Evolutionary conservation across 2,888 invertebrate species (phyloP).

Genomic region (Papilio gigon): DNA sequence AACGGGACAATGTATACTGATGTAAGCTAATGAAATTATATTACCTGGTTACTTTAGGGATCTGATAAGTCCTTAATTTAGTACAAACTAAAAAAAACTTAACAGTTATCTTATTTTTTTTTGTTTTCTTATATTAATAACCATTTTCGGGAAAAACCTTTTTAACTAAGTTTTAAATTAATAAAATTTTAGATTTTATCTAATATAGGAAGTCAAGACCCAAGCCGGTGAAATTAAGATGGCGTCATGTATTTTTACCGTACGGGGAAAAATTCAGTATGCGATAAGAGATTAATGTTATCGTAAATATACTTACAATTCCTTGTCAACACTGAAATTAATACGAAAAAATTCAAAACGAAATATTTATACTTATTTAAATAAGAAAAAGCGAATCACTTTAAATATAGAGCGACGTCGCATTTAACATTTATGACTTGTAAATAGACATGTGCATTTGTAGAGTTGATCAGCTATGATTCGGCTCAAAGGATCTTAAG

Average conservation of each 20-base stretch:
- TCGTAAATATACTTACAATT: background rate
- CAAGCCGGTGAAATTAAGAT: conserved; percentile 36
- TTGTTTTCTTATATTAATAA: background rate
- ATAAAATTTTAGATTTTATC: background rate
- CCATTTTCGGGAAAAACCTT: background rate
- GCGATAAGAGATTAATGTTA: background rate
- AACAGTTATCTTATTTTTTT: background rate
- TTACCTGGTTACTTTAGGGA: background rate
- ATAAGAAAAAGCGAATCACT: conserved; percentile 10
- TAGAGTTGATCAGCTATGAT: too few relatives aligned
- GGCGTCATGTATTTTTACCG: conserved; percentile 23
- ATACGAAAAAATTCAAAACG: background rate
- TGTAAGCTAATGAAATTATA: background rate
- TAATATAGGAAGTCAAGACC: background rate
- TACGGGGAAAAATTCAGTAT: conserved; percentile 1
- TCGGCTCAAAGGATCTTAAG: too few relatives aligned
- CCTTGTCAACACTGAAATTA: background rate
- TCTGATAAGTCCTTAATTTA: background rate
- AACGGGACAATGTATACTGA: background rate
- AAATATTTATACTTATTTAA: background rate
- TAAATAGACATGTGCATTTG: too few relatives aligned
- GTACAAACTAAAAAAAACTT: background rate
- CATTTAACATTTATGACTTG: too few relatives aligned
- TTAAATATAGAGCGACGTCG: background rate
- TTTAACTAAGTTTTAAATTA: background rate